Evolutionary conservation across 2,113 vertebrate genomes (phyloP), one percentile per base, ranked within the genome.

Genomic region (Ancistrus triradiatus): DNA sequence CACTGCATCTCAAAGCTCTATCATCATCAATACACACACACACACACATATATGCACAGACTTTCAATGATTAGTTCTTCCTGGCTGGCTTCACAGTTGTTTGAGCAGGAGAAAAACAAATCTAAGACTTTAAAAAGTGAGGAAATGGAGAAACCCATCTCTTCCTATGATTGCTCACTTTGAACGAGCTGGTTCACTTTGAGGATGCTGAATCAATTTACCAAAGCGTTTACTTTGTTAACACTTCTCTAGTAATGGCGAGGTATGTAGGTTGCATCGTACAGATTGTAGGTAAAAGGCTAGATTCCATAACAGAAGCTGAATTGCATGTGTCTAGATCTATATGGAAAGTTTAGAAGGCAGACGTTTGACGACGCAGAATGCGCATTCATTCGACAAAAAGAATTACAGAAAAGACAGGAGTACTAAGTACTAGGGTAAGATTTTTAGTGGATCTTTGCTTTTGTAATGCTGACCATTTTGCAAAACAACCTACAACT

Each of bases 81-180:
- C 79, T 80, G 83, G 75, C 83, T 84, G 80, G 81, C 72, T 80
- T 81, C 81, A 77, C 82, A 77, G 80, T 51, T 59, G 73, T 40
- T 62, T 5, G 67, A 3, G 51, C 51, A 18, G 59, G 38, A 61
- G 40, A 61, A 24, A 56, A 48, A 28, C 14, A 50, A 60, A 60
- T 60, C 58, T 47, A 60, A 60, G 58, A 42, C 35, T 38, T 38
- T 38, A 38, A 38, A 38, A 38, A 19, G 47, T 35, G 47, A 14
- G 37, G 38, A 70, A 59, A 59, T 42, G 7, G 19, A 52, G 47
- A 46, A 52, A 35, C 25, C 58, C 10, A 47, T 47, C 58, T 60
- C 43, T 47, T 60, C 58, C 28, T 22, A 60, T 60, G 46, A 60
- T 60, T 60, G 58, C 58, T 60, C 43, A 33, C 42, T 47, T 5